Percentiles rank a stretch among this genome's conserved stretches.
These are phyloP conservation scores for Blastomussa wellsi DNA, from an alignment of 92 coral and sea anemone genomes.

Conservation along the genomic window DNA sequence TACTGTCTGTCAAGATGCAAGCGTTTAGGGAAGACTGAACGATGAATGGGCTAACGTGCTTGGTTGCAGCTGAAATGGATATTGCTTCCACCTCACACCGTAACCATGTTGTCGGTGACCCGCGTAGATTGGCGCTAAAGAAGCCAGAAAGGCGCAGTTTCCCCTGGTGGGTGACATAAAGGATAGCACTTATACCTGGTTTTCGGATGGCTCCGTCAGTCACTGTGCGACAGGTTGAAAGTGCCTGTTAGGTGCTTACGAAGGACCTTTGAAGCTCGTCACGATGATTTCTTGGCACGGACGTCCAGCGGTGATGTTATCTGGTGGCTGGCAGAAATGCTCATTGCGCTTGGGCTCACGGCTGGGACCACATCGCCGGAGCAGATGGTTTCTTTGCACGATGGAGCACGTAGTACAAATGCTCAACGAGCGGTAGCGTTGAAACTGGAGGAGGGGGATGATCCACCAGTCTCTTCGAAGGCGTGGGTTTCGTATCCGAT, in stretches of 20 bases:
- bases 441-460: conserved; percentile 2
- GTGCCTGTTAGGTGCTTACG: no score
- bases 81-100: conserved; percentile 49
- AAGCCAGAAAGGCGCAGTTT: conserved; percentile 23
- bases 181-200: conserved; percentile 18
- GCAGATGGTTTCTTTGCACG: conserved; percentile 45
- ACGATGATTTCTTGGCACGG: no score
- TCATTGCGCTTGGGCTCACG: no score
- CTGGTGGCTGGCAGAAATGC: neutral
- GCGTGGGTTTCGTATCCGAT: no score
- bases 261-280: no score
- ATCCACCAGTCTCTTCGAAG: no score
- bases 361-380: conserved; percentile 31
- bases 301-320: no score
- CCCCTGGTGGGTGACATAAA: conserved; percentile 17
- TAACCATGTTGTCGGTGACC: conserved; percentile 33
- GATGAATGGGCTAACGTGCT: conserved; percentile 42
- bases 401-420: conserved; percentile 43
- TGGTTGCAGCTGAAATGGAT: conserved; percentile 36
- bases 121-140: conserved; percentile 52
- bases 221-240: no score
- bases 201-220: conserved; percentile 22
- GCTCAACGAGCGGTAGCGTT: conserved; percentile 31
- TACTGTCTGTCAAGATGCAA: no score
- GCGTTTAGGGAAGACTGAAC: neutral